Percentiles rank a stretch among this genome's conserved stretches.
These are phyloP conservation scores for Cercopithecus neglectus DNA, from an alignment of 2,797 vertebrate species.

Conservation along the genomic window DNA sequence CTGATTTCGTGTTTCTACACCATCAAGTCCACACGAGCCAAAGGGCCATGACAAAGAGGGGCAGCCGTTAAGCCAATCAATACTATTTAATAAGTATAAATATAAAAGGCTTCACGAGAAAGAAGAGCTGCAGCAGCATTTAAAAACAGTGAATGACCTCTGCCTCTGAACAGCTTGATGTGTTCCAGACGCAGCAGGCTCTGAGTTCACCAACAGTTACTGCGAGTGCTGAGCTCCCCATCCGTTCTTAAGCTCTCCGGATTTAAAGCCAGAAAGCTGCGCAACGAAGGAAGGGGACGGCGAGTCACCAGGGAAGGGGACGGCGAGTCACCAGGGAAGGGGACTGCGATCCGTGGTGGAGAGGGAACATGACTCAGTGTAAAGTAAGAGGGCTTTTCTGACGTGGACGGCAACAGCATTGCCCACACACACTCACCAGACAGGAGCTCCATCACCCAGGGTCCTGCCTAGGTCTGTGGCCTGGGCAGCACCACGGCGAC, in stretches of 20 bases:
- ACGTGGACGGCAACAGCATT: no score
- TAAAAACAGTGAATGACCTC: background rate
- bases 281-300: background rate
- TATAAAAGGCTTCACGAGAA: background rate
- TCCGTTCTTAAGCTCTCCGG: conserved; percentile 13
- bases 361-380: background rate
- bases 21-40: background rate
- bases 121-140: background rate
- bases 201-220: background rate
- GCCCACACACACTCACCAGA: no score
- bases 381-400: background rate
- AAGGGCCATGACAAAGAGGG: background rate
- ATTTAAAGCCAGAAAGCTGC: background rate
- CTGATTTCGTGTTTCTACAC: background rate
- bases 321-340: background rate
- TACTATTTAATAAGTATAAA: background rate
- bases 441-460: background rate
- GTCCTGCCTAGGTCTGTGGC: background rate
- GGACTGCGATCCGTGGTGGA: background rate
- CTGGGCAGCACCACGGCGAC: background rate
- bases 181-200: background rate
- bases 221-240: conserved; percentile 15
- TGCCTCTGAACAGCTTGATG: background rate
- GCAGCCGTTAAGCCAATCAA: background rate
- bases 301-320: no score